These are phyloP conservation scores for Trematomus loennbergii DNA, from an alignment of 2,113 vertebrate species.

Conservation along the genomic window DNA sequence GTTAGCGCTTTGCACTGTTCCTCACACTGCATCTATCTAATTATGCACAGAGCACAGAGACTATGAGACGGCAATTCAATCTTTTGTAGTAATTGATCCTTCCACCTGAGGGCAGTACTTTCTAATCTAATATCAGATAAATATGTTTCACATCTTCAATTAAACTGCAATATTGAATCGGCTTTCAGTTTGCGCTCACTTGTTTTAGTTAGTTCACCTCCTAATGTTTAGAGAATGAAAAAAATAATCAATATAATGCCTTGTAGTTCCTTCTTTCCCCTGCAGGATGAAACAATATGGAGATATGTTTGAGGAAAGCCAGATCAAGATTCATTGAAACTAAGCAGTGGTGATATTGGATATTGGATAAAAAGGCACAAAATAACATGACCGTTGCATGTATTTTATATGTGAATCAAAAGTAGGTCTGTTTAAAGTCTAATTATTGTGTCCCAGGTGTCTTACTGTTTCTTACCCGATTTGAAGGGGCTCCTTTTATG, in stretches of 20 bases:
- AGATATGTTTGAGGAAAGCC: background rate
- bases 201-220: conserved; percentile 42
- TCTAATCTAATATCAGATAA: conserved; percentile 83
- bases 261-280: conserved; percentile 40
- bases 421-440: no score
- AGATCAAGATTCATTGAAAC: background rate
- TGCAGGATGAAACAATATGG: conserved; percentile 42
- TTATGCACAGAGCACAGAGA: conserved; percentile 64
- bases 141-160: conserved; percentile 76
- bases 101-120: conserved; percentile 86
- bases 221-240: conserved; percentile 11
- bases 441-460: no score
- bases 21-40: conserved; percentile 49
- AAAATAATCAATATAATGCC: conserved; percentile 5
- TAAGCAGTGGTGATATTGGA: background rate
- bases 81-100: conserved; percentile 83
- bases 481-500: no score
- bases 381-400: background rate
- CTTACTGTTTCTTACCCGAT: no score
- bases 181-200: conserved; percentile 45
- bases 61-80: conserved; percentile 59
- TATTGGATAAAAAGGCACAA: background rate
- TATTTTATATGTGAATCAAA: background rate
- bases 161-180: conserved; percentile 62
- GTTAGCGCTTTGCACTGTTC: conserved; percentile 3